A percentile compares a stretch with the other conserved stretches of the same genome.
Conservation (phyloP, 2,797 vertebrate species). For the Cetoscarus ocellatus region DNA sequence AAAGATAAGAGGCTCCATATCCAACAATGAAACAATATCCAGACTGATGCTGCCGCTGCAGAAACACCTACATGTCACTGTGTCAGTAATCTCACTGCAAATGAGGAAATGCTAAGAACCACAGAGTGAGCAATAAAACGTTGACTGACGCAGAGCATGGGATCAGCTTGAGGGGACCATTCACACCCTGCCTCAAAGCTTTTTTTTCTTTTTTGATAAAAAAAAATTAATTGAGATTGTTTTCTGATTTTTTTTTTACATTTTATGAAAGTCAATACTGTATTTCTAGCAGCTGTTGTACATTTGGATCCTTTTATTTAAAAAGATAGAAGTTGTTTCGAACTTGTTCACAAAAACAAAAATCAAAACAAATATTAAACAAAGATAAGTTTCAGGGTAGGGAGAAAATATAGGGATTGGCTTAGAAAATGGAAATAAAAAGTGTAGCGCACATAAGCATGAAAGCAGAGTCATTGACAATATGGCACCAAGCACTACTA, state of each 20-base stretch:
- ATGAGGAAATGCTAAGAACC: slow-evolving; percentile 69
- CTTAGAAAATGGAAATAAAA: too few relatives aligned
- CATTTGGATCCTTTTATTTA: too few relatives aligned
- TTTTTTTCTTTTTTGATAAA: too few relatives aligned
- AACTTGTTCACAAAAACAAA: too few relatives aligned
- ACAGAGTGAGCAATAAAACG: slow-evolving; percentile 5
- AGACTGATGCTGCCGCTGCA: slow-evolving; percentile 27
- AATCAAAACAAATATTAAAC: too few relatives aligned
- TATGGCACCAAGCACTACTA: too few relatives aligned
- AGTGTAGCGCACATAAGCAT: too few relatives aligned
- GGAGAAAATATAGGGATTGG: too few relatives aligned
- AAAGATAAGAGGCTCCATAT: slow-evolving; percentile 51
- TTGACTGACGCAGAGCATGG: slow-evolving; percentile 16
- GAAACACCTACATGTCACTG: slow-evolving; percentile 26
- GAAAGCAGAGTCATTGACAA: too few relatives aligned
- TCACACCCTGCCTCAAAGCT: neutral
- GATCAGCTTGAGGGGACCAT: slow-evolving; percentile 21
- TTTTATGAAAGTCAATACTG: neutral
- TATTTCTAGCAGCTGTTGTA: too few relatives aligned
- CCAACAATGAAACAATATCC: slow-evolving; percentile 37
- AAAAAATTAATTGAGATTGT: neutral
- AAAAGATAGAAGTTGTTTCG: too few relatives aligned
- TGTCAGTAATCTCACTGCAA: slow-evolving; percentile 37
- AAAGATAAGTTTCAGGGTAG: too few relatives aligned
- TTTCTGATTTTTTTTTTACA: neutral